Evolutionary conservation across 64 coral and sea anemone genomes (phyloP).

Genomic region (Astreopora myriophthalma): DNA sequence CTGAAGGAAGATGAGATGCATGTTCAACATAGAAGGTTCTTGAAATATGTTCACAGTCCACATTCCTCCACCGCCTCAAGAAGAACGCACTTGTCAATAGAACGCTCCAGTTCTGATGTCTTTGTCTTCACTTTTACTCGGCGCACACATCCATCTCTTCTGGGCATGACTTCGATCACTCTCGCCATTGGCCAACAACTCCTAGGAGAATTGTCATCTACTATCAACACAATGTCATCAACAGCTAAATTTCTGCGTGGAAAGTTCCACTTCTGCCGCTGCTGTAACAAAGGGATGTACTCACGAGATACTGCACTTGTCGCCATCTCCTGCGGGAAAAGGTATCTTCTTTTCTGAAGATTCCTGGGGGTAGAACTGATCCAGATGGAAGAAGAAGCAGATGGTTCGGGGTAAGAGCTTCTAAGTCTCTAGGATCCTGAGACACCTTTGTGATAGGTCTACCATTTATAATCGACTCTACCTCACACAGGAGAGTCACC

Average conservation of each 20-base stretch:
- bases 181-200: conserved; percentile 20
- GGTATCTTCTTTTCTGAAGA: background rate
- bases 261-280: background rate
- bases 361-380: background rate
- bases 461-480: background rate
- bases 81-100: too few relatives aligned
- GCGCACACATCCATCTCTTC: too few relatives aligned
- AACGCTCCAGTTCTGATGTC: too few relatives aligned
- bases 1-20: too few relatives aligned
- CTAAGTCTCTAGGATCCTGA: background rate
- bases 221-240: background rate
- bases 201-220: background rate
- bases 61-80: too few relatives aligned
- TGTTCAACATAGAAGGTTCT: too few relatives aligned
- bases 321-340: background rate
- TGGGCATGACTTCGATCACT: too few relatives aligned
- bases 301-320: background rate
- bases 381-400: background rate
- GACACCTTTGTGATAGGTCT: conserved; percentile 1
- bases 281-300: background rate
- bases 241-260: background rate
- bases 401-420: background rate
- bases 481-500: background rate
- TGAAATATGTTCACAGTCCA: too few relatives aligned
- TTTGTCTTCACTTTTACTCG: too few relatives aligned